Conservation (phyloP, 2,113 vertebrate species). For the Puma concolor region DNA sequence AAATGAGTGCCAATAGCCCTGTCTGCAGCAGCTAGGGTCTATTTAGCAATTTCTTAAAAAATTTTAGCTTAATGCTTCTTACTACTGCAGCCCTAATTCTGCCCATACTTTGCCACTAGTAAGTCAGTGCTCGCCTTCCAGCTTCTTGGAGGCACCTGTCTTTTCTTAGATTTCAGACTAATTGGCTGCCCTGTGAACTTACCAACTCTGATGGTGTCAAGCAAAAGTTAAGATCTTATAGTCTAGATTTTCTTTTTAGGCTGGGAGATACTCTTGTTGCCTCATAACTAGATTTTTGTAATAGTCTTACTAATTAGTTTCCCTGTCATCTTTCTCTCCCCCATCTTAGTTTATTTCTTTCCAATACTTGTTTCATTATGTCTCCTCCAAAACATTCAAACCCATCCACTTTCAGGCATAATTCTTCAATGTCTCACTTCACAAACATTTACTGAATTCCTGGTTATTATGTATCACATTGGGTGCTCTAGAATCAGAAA, state of each 20-base stretch:
- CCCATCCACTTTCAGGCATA: neutral
- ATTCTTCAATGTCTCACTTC: neutral
- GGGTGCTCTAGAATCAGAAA: neutral
- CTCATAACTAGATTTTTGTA: neutral
- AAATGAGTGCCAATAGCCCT: neutral
- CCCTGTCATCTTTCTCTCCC: neutral
- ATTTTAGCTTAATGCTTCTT: neutral
- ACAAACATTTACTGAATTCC: neutral
- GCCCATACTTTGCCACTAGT: neutral
- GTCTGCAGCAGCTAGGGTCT: neutral
- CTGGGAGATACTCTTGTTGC: neutral
- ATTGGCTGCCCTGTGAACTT: neutral
- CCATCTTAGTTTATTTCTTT: conserved; percentile 16
- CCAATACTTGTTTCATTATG: neutral
- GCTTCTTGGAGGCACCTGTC: neutral
- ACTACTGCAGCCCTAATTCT: neutral
- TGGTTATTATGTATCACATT: neutral
- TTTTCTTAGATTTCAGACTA: neutral
- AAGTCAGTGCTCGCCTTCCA: neutral
- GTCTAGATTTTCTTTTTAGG: neutral
- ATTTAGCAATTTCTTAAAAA: neutral
- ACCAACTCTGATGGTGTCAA: neutral
- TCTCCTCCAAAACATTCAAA: neutral
- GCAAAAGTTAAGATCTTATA: neutral
- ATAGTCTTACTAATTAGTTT: conserved; percentile 16